These are phyloP conservation scores for Sarcophaga caerulescens DNA, from an alignment of 2,888 invertebrate genomes.

Conservation along the genomic window DNA sequence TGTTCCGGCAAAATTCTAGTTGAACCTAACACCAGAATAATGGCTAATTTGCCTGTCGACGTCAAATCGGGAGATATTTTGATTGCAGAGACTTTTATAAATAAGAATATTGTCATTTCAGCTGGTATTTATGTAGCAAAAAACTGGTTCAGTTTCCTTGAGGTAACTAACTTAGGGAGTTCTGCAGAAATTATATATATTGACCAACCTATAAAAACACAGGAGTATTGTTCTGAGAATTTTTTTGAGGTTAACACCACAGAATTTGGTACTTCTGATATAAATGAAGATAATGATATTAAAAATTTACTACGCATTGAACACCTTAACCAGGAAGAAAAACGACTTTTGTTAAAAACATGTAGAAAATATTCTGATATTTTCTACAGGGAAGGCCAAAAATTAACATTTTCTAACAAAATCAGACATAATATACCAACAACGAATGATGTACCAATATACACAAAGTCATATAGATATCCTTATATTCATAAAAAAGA, in stretches of 20 bases:
- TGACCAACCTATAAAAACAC: slow-evolving; percentile 31
- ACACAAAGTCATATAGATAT: too few species aligned
- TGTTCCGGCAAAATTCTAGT: slow-evolving; percentile 41
- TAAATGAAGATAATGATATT: neutral
- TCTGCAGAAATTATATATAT: slow-evolving; percentile 21
- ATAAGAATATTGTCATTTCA: slow-evolving; percentile 19
- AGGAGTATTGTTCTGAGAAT: neutral
- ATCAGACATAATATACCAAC: too few species aligned
- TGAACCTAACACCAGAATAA: slow-evolving; percentile 27
- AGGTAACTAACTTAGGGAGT: slow-evolving; percentile 10
- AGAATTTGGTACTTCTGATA: neutral
- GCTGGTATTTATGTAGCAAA: slow-evolving; percentile 33
- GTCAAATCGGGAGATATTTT: slow-evolving; percentile 9
- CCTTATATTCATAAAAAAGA: too few species aligned
- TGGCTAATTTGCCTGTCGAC: slow-evolving; percentile 16
- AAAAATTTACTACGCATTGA: slow-evolving; percentile 6
- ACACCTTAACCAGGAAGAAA: slow-evolving; percentile 11
- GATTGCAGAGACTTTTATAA: slow-evolving; percentile 10
- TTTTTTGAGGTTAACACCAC: slow-evolving; percentile 15
- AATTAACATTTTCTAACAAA: slow-evolving; percentile 1
- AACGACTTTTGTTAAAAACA: slow-evolving; percentile 7
- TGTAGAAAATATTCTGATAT: slow-evolving; percentile 32
- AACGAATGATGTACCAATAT: too few species aligned
- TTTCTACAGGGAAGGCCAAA: slow-evolving; percentile 1
- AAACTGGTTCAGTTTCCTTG: slow-evolving; percentile 28